phyloP scores from a whole-genome alignment of 1,140 invertebrate species.

The Zophobas morio region DNA sequence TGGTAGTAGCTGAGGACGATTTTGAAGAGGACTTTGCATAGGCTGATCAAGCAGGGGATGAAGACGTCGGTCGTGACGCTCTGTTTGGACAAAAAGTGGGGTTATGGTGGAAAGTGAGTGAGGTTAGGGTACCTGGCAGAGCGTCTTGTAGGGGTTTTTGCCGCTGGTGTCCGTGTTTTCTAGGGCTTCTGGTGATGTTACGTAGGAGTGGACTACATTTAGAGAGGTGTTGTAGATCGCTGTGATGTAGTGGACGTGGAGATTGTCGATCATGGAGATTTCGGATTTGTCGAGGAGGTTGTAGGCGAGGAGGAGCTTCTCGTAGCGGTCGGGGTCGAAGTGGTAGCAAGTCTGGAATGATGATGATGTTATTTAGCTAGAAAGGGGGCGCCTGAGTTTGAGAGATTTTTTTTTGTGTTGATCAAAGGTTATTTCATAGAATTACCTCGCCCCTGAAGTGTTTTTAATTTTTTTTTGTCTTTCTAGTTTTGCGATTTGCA shows the following conservation, averaged over 20 bases:
- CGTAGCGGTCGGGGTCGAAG: conserved; percentile 82
- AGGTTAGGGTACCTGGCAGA: conserved; percentile 75
- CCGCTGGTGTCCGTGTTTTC: conserved; percentile 67
- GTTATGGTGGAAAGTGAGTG: conserved; percentile 26
- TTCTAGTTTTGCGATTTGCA: too few species aligned
- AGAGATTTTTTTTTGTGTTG: too few species aligned
- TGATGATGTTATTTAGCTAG: conserved; percentile 51
- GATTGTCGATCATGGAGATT: conserved; percentile 89
- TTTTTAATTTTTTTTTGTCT: too few species aligned
- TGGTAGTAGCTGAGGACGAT: conserved; percentile 88
- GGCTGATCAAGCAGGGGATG: conserved; percentile 83
- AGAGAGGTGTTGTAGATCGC: conserved; percentile 93
- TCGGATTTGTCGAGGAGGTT: conserved; percentile 88
- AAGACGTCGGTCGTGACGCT: conserved; percentile 83
- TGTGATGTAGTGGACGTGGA: conserved; percentile 95
- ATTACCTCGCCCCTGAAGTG: too few species aligned
- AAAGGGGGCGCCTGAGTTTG: background rate
- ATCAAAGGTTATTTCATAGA: too few species aligned
- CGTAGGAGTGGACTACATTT: conserved; percentile 81
- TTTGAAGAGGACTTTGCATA: conserved; percentile 87
- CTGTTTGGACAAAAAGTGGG: conserved; percentile 67
- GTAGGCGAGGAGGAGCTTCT: conserved; percentile 89
- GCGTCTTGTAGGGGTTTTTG: conserved; percentile 82
- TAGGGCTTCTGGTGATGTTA: conserved; percentile 62
- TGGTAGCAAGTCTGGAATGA: conserved; percentile 75